Percentiles rank a stretch among this genome's conserved stretches.
phyloP scores from a whole-genome alignment of 2,888 invertebrate genomes.

The Nebria salina region DNA sequence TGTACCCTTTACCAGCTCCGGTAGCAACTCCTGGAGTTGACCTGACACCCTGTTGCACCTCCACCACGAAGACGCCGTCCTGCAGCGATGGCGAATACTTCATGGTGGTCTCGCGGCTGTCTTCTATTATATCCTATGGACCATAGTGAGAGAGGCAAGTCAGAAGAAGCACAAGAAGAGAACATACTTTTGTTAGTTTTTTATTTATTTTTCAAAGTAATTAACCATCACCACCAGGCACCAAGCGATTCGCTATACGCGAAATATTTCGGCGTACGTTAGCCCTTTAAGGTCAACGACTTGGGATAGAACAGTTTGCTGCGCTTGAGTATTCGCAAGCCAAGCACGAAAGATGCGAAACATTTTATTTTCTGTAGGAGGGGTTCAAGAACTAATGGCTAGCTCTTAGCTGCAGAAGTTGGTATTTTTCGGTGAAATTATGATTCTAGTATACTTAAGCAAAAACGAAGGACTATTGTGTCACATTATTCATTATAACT shows the following conservation, averaged over 20 bases:
- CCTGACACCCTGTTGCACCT: constrained; percentile 67
- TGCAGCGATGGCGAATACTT: constrained; percentile 76
- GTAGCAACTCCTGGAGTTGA: constrained; percentile 59
- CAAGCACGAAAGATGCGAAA: neutral
- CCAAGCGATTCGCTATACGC: constrained; percentile 13
- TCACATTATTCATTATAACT: too few species aligned
- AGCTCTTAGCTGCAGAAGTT: neutral
- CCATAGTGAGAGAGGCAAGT: neutral
- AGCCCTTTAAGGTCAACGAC: constrained; percentile 29
- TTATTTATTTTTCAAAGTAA: constrained; percentile 13
- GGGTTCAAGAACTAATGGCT: neutral
- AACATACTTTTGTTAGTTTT: constrained; percentile 6
- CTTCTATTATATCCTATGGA: constrained; percentile 74
- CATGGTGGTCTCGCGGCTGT: constrained; percentile 79
- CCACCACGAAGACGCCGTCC: constrained; percentile 79
- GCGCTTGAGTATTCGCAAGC: neutral
- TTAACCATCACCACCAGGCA: constrained; percentile 8
- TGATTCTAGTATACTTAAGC: too few species aligned
- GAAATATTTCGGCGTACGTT: constrained; percentile 27
- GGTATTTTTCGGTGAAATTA: too few species aligned
- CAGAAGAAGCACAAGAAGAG: neutral
- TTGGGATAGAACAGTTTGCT: constrained; percentile 13
- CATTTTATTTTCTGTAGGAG: neutral
- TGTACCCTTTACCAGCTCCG: constrained; percentile 51
- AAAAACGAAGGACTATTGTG: too few species aligned